Percentiles rank a stretch among this genome's conserved stretches.
Conservation (phyloP, 1,140 invertebrate species). For the Halesus radiatus region DNA sequence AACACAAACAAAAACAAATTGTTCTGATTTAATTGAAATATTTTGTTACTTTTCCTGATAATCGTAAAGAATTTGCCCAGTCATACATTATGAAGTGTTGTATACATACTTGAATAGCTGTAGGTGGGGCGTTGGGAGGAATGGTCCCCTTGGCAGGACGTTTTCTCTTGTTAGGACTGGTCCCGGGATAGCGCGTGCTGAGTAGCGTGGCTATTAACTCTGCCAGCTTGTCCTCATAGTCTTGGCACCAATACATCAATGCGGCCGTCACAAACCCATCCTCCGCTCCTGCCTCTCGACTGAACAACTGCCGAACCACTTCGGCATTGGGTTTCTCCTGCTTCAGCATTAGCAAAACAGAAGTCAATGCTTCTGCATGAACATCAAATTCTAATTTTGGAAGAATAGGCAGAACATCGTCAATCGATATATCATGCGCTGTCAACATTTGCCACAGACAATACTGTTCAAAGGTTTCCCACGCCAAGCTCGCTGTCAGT, state of each 20-base stretch:
- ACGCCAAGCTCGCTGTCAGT: conserved; percentile 87
- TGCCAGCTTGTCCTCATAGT: conserved; percentile 90
- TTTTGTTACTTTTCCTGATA: no score
- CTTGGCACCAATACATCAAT: conserved; percentile 93
- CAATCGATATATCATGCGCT: conserved; percentile 92
- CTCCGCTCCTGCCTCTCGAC: conserved; percentile 81
- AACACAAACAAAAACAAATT: no score
- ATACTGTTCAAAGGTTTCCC: conserved; percentile 97
- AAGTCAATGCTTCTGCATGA: conserved; percentile 94
- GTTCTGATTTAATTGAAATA: no score
- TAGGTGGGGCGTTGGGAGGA: conserved; percentile 71
- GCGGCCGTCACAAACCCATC: conserved; percentile 89
- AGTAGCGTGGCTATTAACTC: conserved; percentile 85
- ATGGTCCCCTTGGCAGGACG: conserved; percentile 78
- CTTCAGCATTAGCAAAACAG: conserved; percentile 90
- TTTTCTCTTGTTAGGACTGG: conserved; percentile 93
- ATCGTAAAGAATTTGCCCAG: no score
- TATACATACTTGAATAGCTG: conserved; percentile 70
- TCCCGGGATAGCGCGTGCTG: conserved; percentile 84
- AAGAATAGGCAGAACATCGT: conserved; percentile 90
- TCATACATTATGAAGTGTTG: no score
- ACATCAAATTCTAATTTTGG: conserved; percentile 89
- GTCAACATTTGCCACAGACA: conserved; percentile 96
- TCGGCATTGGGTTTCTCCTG: conserved; percentile 92
- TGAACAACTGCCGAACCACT: conserved; percentile 86